phyloP scores from a whole-genome alignment of 1,140 invertebrate genomes.

The Pseudobourletiella spinata region DNA sequence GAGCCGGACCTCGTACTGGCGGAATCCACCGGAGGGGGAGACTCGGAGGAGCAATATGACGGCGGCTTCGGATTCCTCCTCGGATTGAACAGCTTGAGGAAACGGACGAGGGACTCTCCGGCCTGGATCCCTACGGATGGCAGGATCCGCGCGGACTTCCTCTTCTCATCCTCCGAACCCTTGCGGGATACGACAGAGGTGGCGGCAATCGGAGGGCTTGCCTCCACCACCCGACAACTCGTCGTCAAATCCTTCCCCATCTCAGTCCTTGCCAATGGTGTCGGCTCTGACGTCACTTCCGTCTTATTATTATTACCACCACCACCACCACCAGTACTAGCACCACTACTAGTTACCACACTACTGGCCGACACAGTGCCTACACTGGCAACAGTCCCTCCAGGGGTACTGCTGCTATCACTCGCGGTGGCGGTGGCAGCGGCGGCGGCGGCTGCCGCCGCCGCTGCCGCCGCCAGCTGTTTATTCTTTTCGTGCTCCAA shows the following conservation, averaged over 20 bases:
- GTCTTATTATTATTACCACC: background rate
- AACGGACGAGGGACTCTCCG: constrained; percentile 32
- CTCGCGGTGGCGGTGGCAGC: background rate
- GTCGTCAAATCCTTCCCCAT: constrained; percentile 38
- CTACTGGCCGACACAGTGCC: too few relatives aligned
- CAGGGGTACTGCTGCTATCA: background rate
- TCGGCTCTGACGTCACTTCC: background rate
- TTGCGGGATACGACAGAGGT: background rate
- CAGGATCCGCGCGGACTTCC: background rate
- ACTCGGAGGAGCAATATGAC: constrained; percentile 48
- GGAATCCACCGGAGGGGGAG: constrained; percentile 24
- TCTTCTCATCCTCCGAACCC: background rate
- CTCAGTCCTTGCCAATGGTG: background rate
- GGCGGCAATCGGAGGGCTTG: background rate
- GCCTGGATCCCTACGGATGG: constrained; percentile 34
- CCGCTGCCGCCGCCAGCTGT: constrained; percentile 54
- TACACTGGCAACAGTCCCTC: too few relatives aligned
- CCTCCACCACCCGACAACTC: constrained; percentile 41
- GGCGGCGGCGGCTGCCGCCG: constrained; percentile 41
- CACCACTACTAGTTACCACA: constrained; percentile 3
- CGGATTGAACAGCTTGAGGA: constrained; percentile 30
- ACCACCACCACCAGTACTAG: background rate
- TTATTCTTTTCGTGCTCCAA: constrained; percentile 48
- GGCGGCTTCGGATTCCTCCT: constrained; percentile 41
- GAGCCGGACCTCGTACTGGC: background rate